Percentiles rank a stretch among this genome's conserved stretches.
Evolutionary conservation across 2,797 vertebrate genomes (phyloP).

Genomic region (Chloroceryle inda): DNA sequence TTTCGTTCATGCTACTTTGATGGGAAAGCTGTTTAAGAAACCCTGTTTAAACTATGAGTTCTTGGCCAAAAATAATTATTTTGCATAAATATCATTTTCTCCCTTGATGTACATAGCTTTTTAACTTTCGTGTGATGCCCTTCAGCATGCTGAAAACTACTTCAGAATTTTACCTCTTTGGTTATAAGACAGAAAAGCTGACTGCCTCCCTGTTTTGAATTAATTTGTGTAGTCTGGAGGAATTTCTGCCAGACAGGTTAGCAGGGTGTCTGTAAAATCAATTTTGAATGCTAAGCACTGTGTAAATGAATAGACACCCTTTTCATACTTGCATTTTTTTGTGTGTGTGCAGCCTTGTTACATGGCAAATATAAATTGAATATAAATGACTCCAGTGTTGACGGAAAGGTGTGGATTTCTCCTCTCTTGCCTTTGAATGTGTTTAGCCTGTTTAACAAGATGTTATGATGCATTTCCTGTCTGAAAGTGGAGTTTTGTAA

Average conservation of each 20-base stretch:
- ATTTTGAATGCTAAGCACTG: constrained; percentile 53
- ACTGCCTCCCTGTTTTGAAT: constrained; percentile 1
- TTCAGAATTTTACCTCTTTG: background rate
- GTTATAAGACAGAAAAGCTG: background rate
- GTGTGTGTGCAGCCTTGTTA: background rate
- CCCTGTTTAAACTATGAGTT: background rate
- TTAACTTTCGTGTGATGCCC: background rate
- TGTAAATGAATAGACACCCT: constrained; percentile 37
- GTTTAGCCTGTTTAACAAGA: constrained; percentile 18
- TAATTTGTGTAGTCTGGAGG: constrained; percentile 41
- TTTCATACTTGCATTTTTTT: constrained; percentile 43
- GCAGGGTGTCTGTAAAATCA: constrained; percentile 57
- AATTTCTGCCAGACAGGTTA: constrained; percentile 59
- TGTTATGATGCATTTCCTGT: constrained; percentile 20
- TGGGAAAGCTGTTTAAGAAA: background rate
- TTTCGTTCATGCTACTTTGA: background rate
- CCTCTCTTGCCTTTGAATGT: background rate
- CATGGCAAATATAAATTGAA: constrained; percentile 31
- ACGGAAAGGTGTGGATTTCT: constrained; percentile 34
- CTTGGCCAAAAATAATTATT: background rate
- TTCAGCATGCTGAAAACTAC: background rate
- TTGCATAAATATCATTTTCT: background rate
- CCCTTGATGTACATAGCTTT: background rate
- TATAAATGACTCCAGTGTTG: constrained; percentile 8
- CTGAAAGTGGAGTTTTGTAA: background rate